phyloP scores from a whole-genome alignment of 2,797 vertebrate species.

The Rhinichthys osculus region DNA sequence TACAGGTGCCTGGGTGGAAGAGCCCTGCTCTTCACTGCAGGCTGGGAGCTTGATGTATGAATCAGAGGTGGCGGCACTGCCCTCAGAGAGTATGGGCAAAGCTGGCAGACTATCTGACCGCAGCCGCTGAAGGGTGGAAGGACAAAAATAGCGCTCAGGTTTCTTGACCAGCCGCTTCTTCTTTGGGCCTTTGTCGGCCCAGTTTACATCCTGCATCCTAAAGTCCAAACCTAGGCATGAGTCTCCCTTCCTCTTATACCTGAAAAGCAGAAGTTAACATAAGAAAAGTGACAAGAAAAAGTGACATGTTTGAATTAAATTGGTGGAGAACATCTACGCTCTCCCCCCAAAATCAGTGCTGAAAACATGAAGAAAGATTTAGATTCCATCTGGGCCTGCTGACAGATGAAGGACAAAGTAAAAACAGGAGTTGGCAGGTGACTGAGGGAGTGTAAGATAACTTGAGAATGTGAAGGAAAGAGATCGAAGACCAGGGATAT shows the following conservation, averaged over 20 bases:
- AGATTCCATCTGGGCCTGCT: neutral
- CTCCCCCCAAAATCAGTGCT: neutral
- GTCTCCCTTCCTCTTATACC: slow-evolving; percentile 89
- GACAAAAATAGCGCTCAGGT: slow-evolving; percentile 87
- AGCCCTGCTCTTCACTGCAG: slow-evolving; percentile 56
- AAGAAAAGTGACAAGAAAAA: neutral
- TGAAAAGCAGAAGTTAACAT: slow-evolving; percentile 60
- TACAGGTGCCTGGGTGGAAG: slow-evolving; percentile 44
- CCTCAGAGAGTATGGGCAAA: slow-evolving; percentile 56
- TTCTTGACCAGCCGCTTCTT: slow-evolving; percentile 75
- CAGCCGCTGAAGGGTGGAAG: slow-evolving; percentile 76
- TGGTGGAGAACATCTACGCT: neutral
- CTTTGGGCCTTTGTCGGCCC: slow-evolving; percentile 77
- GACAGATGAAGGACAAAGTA: slow-evolving; percentile 22
- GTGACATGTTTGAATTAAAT: neutral
- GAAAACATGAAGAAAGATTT: slow-evolving; percentile 6
- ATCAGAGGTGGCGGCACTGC: neutral
- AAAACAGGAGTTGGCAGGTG: slow-evolving; percentile 7
- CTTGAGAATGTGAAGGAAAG: slow-evolving; percentile 3
- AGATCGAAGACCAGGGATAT: neutral
- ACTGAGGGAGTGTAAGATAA: neutral
- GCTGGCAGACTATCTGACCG: slow-evolving; percentile 67
- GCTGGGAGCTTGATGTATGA: slow-evolving; percentile 81
- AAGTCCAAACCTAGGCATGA: slow-evolving; percentile 87
- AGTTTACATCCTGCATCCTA: slow-evolving; percentile 80